Base-by-base conservation (phyloP, 2,797 vertebrate species). In the Enteromius unitaeniatus region DNA sequence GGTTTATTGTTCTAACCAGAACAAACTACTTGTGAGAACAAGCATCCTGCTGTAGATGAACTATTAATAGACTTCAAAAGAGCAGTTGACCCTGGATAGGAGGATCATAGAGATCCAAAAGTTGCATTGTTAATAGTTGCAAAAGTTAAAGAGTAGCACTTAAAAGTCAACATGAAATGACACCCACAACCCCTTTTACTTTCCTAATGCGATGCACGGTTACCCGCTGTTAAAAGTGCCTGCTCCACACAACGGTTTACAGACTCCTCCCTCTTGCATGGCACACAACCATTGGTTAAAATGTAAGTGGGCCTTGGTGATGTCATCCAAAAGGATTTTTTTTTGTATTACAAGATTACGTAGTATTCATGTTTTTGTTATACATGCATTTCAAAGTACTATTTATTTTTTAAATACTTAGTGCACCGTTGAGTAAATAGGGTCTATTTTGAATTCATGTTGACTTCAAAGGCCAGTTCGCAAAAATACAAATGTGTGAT, bases 1-100 rank as follows among this genome's bases (percentile, higher is more conserved):
- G 49, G 85, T 88, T 84, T 86, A 79, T 84, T 86, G 82, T 84
- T 83, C 11, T 76, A 67, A 79, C 58, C 42, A 58, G 19, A 26
- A 62, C 64, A 79, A 15, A 26, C 73, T 82, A 23, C 68, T 62
- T 81, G 26, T 73, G 19, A 64, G 70, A 81, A 83, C n/a, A 51
- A 84, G 77, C 68, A 65, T 86, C 85, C 85, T 84, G 81, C 21
- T 15, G 23, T 34, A 81, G n/a, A 69, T 55, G 0, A 42, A 58
- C 31, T 74, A 68, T 83, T 53, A 26, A 72, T 55, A 73, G 26
- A 51, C 51, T 34, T 83, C 51, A 83, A 78, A 77, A 45, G 67
- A 62, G 28, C 21, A 23, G 81, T 55, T 47, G 7, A 1, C 49
- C 62, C 64, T 53, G 42, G 4, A 34, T 34, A 31, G 64, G 13